These are phyloP conservation scores for Columba livia DNA, from an alignment of 2,113 vertebrate species.

Conservation along the genomic window DNA sequence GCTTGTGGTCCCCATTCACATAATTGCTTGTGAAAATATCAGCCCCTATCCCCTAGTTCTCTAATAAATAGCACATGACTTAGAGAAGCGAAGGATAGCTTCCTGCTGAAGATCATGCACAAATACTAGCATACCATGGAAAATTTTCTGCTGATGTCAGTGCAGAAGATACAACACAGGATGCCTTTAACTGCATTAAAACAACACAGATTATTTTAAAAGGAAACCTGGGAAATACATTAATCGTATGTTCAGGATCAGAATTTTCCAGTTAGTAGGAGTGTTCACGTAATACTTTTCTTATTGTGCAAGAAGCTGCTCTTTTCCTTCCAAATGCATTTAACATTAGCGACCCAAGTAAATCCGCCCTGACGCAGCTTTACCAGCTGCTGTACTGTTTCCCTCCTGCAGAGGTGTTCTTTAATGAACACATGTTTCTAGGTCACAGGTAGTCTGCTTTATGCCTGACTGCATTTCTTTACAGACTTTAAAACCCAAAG, in stretches of 20 bases:
- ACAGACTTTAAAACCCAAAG: slow-evolving; percentile 18
- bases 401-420: slow-evolving; percentile 28
- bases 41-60: neutral
- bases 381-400: slow-evolving; percentile 5
- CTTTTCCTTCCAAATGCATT: slow-evolving; percentile 20
- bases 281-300: neutral
- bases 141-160: slow-evolving; percentile 38
- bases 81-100: slow-evolving; percentile 26
- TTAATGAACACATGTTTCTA: slow-evolving; percentile 12
- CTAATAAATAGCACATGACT: slow-evolving; percentile 53
- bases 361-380: neutral
- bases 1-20: neutral
- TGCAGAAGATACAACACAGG: slow-evolving; percentile 37
- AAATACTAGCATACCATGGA: slow-evolving; percentile 16
- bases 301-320: neutral
- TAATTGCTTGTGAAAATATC: slow-evolving; percentile 30
- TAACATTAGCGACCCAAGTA: neutral
- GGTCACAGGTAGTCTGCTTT: slow-evolving; percentile 8
- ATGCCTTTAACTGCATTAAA: slow-evolving; percentile 19
- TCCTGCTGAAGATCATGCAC: slow-evolving; percentile 32
- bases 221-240: slow-evolving; percentile 25
- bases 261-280: neutral
- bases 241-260: neutral
- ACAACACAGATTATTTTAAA: slow-evolving; percentile 31
- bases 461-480: slow-evolving; percentile 42